A percentile compares a stretch with the other conserved stretches of the same genome.
phyloP scores from a whole-genome alignment of 2,797 vertebrate genomes.

The Spheniscus humboldti region DNA sequence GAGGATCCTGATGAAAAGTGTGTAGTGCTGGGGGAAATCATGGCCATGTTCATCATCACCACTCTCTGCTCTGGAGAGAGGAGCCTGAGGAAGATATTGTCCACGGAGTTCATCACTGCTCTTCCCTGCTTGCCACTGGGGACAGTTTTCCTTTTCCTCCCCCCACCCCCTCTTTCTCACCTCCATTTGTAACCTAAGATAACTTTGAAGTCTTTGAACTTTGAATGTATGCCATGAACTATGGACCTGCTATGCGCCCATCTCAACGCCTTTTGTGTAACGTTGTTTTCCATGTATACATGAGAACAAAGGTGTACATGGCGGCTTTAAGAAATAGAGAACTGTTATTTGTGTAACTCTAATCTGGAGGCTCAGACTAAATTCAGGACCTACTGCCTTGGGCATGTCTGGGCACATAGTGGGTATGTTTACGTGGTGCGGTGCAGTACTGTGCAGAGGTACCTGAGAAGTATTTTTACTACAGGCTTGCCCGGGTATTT shows the following conservation, averaged over 20 bases:
- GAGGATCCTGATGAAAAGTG: not conserved
- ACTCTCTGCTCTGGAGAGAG: not conserved
- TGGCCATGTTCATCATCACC: accelerated
- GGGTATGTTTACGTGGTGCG: accelerated
- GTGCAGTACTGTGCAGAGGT: not conserved
- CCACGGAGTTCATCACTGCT: not conserved
- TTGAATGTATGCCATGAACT: not conserved
- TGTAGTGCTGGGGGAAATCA: not conserved
- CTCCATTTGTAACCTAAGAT: not conserved
- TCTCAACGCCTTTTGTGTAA: not conserved
- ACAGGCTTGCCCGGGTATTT: not conserved
- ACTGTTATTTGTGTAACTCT: not conserved
- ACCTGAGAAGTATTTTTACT: not conserved
- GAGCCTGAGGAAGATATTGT: not conserved
- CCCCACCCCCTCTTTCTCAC: not conserved
- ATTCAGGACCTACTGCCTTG: not conserved
- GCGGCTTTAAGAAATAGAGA: not conserved
- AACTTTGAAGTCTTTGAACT: not conserved
- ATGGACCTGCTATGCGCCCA: not conserved
- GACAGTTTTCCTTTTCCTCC: not conserved
- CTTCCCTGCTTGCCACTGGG: not conserved
- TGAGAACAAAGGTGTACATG: accelerated
- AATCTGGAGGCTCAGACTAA: not conserved
- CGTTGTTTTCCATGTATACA: accelerated
- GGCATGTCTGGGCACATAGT: not conserved